A percentile compares a stretch with the other conserved stretches of the same genome.
These are phyloP conservation scores for Aplysia californica DNA, from an alignment of 1,140 invertebrate genomes.

Conservation along the genomic window DNA sequence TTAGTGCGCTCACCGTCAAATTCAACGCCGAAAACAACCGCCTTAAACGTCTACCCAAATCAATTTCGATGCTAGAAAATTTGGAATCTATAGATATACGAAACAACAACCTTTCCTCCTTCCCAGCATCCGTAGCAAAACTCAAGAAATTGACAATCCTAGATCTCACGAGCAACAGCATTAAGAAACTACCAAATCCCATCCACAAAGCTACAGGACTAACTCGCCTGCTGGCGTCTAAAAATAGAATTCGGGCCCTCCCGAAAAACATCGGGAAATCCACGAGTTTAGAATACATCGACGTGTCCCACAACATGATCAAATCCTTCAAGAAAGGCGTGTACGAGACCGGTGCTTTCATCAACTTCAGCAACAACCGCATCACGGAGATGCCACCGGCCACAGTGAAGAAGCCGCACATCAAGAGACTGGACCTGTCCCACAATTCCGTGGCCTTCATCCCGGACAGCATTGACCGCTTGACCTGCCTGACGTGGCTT, in stretches of 20 bases:
- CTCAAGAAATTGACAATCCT: conserved; percentile 56
- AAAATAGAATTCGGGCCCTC: conserved; percentile 55
- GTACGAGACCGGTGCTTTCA: conserved; percentile 55
- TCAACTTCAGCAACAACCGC: conserved; percentile 55
- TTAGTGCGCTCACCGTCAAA: conserved; percentile 46
- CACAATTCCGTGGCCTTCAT: conserved; percentile 55
- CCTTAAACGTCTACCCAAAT: conserved; percentile 57
- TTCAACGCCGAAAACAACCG: conserved; percentile 63
- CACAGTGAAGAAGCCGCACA: conserved; percentile 59
- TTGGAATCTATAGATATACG: conserved; percentile 56
- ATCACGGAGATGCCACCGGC: conserved; percentile 54
- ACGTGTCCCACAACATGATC: conserved; percentile 58
- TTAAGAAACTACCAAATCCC: conserved; percentile 59
- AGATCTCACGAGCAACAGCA: conserved; percentile 59
- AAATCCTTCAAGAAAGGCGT: conserved; percentile 59
- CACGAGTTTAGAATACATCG: conserved; percentile 45
- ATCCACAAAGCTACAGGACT: conserved; percentile 60
- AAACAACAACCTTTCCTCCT: conserved; percentile 56
- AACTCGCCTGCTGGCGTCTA: conserved; percentile 46
- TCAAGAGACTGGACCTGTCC: conserved; percentile 59
- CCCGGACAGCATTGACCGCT: conserved; percentile 56
- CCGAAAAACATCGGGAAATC: conserved; percentile 64
- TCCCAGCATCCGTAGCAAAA: conserved; percentile 57
- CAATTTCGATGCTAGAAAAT: conserved; percentile 48
- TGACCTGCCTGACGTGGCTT: conserved; percentile 55